Percentiles rank a stretch among this genome's conserved stretches.
These are phyloP conservation scores for Athetis lepigone DNA, from an alignment of 2,888 invertebrate genomes.

Conservation along the genomic window DNA sequence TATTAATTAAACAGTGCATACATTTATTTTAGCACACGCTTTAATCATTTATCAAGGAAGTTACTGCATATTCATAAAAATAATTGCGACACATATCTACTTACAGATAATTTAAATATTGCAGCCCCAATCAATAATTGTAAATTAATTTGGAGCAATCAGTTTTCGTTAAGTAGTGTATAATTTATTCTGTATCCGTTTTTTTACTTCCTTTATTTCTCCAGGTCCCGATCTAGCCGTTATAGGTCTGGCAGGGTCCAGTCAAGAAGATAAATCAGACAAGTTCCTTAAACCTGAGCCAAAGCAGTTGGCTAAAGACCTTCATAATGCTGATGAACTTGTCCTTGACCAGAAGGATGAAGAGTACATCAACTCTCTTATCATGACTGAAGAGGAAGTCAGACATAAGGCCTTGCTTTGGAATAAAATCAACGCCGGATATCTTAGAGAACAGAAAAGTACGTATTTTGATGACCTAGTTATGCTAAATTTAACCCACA, in stretches of 20 bases:
- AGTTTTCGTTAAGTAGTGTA: too few species aligned
- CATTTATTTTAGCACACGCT: not conserved
- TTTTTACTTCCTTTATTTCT: not conserved
- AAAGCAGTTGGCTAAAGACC: conserved; percentile 75
- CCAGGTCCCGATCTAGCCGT: conserved; percentile 94
- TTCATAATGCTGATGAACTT: conserved; percentile 89
- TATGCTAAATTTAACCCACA: conserved; percentile 1
- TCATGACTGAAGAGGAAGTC: conserved; percentile 94
- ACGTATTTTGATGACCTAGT: conserved; percentile 65
- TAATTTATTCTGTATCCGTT: not conserved
- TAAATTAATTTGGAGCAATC: not conserved
- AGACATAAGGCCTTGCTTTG: conserved; percentile 95
- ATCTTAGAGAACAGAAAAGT: conserved; percentile 95
- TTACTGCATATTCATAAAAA: not conserved
- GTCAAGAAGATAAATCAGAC: conserved; percentile 76
- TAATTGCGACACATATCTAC: not conserved
- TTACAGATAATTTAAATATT: conserved; percentile 8
- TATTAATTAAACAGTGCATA: not conserved
- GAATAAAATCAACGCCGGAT: conserved; percentile 96
- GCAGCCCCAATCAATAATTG: not conserved
- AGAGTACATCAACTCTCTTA: conserved; percentile 96
- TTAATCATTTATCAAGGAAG: conserved; percentile 14
- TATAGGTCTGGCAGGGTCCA: conserved; percentile 92
- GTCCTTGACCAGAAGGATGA: conserved; percentile 95
- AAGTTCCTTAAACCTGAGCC: conserved; percentile 82